phyloP scores from a whole-genome alignment of 1,140 invertebrate genomes.

The Eueides isabella region DNA sequence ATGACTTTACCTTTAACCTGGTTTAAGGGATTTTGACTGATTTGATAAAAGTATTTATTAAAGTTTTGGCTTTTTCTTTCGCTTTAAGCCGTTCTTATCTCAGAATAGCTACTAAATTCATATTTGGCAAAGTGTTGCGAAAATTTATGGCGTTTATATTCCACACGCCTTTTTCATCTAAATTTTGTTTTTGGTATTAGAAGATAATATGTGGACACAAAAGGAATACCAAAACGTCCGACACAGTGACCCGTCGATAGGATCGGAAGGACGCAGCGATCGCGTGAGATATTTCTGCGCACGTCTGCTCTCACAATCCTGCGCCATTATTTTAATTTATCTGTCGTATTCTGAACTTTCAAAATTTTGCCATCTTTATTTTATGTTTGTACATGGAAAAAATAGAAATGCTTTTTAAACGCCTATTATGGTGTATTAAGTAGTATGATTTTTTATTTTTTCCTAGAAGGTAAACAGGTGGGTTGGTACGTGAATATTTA shows the following conservation, averaged over 20 bases:
- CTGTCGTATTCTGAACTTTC: slow-evolving; percentile 43
- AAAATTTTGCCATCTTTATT: slow-evolving; percentile 18
- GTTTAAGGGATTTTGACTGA: neutral
- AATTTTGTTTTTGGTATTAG: slow-evolving; percentile 29
- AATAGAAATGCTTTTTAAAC: slow-evolving; percentile 7
- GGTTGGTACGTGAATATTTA: neutral
- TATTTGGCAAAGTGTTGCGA: slow-evolving; percentile 24
- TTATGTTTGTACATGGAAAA: slow-evolving; percentile 12
- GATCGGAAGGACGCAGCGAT: slow-evolving; percentile 61
- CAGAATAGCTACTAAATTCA: slow-evolving; percentile 7
- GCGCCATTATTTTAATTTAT: slow-evolving; percentile 65
- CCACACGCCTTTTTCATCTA: slow-evolving; percentile 27
- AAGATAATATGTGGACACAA: slow-evolving; percentile 29
- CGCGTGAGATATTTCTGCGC: slow-evolving; percentile 64
- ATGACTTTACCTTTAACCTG: slow-evolving; percentile 13
- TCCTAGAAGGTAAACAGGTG: neutral
- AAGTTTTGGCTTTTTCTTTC: slow-evolving; percentile 6
- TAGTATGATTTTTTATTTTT: neutral
- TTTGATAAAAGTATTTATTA: neutral
- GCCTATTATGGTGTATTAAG: neutral
- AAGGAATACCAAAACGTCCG: slow-evolving; percentile 58
- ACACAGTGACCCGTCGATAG: slow-evolving; percentile 66
- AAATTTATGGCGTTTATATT: slow-evolving; percentile 30
- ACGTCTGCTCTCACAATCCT: slow-evolving; percentile 64
- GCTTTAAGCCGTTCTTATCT: neutral